Base-by-base conservation (phyloP, 2,888 invertebrate genomes). In the Acleris cristana region DNA sequence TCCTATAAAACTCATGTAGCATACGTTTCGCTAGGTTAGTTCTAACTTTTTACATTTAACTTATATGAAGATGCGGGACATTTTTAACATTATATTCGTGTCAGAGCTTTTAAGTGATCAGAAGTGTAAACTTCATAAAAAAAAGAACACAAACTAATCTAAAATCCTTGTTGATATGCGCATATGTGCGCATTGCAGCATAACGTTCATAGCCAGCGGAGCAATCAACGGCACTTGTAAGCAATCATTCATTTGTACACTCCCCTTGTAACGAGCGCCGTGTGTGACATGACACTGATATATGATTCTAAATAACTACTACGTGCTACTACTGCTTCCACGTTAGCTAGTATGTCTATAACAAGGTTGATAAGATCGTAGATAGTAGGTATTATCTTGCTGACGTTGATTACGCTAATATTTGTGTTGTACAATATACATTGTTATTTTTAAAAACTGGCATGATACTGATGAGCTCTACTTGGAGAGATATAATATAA, bases 211-310 rank as follows among this genome's bases (percentile, higher is more conserved):
- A 65, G 56, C 60, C 69, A 69, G 75, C 73, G 68, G 70, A 77
- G 81, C 72, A 86, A 88, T 88, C 78, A 85, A 69, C 75, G 72
- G 82, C 90, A 90, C 88, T 90, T 92, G 88, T 90, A 88, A 76
- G 90, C 89, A 90, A 90, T 90, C 89, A 90, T 91, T 88, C 87
- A 88, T 88, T 88, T 89, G 81, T 81, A 73, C 70, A 71, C 78
- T 83, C 85, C 77, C 77, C 76, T 76, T 78, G 74, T 72, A 40
- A 70, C 74, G 73, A 73, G 73, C 40, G 40, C 73, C 71, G 63
- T 72, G 68, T 70, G 71, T 76, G 75, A 67, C 72, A 74, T 74
- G 73, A 74, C 72, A 75, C 69, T 74, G 71, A 74, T 74, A 48
- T 72, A 70, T 71, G 71, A 73, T 72, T 75, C 71, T 71, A 72